Evolutionary conservation across 2,888 invertebrate genomes (phyloP), one percentile per base, ranked within the genome.

Genomic region (Oscheius onirici): DNA sequence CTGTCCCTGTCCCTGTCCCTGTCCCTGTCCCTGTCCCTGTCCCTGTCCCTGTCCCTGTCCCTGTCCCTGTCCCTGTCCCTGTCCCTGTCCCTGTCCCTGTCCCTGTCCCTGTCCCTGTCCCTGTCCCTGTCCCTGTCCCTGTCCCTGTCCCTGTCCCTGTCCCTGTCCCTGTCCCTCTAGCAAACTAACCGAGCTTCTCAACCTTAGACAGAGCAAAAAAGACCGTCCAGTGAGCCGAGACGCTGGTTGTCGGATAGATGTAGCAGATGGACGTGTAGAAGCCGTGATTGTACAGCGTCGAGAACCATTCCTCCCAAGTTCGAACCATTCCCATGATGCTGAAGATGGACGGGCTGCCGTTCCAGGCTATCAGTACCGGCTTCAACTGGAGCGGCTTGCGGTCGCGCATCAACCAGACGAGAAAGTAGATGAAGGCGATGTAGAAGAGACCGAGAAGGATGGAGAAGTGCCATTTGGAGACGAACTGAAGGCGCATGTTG

Each of bases 201-300:
- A 69, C 8, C 22, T 69, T 69, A 13, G 69, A 69, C 5, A 60
- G 15, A 6, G 69, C n/a, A 20, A 69, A 69, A 49, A 51, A 66
- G 20, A 46, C 8, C 17, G n/a, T 57, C 69, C 69, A 69, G 15
- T 69, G 60, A 40, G 46, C 69, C 15, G 49, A 46, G 15, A 69
- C 69, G 20, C 22, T 20, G 46, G 34, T 8, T 24, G 57, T 44
- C 11, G 20, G 28, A 51, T 60, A 69, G 20, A 43, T 49, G n/a
- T 60, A 46, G n/a, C 69, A 69, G 51, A 69, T 24, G n/a, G 68
- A 68, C 11, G 17, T 44, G 51, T 68, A 68, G 57, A 68, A 41
- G 17, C 57, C 46, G n/a, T 55, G 26, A n/a, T 55, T 20, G 15
- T 13, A 10, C 13, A 68, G 43, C 11, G 44, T 28, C 2, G 20